These are phyloP conservation scores for Petrocephalus sullivani DNA, from an alignment of 2,797 vertebrate genomes.

Conservation along the genomic window DNA sequence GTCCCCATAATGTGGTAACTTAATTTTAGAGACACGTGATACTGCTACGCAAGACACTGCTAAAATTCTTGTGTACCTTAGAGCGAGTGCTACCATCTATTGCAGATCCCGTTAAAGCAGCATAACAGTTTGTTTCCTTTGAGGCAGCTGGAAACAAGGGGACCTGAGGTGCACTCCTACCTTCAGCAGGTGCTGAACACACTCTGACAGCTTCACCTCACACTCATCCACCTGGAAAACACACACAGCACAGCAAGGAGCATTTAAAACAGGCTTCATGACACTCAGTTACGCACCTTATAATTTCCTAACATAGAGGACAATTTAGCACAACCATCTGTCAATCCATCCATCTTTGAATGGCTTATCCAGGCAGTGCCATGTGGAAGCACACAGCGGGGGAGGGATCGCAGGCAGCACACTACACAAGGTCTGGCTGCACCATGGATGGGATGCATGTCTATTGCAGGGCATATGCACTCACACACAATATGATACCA, in stretches of 20 bases:
- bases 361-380: neutral
- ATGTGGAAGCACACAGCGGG: neutral
- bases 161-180: conserved; percentile 43
- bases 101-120: neutral
- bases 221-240: conserved; percentile 76
- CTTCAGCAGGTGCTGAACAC: conserved; percentile 69
- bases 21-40: neutral
- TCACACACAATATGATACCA: neutral
- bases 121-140: neutral
- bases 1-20: neutral
- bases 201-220: conserved; percentile 82
- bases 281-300: neutral
- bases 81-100: neutral
- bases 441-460: neutral
- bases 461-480: neutral
- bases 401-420: neutral
- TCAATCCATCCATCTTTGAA: neutral
- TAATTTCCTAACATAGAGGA: neutral
- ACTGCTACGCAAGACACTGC: neutral
- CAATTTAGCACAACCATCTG: neutral
- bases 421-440: neutral
- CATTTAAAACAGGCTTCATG: neutral
- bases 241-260: neutral
- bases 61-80: neutral
- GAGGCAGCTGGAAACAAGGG: neutral